Percentiles rank a stretch among this genome's conserved stretches.
These are phyloP conservation scores for Sialia sialis DNA, from an alignment of 2,113 vertebrate genomes.

Conservation along the genomic window DNA sequence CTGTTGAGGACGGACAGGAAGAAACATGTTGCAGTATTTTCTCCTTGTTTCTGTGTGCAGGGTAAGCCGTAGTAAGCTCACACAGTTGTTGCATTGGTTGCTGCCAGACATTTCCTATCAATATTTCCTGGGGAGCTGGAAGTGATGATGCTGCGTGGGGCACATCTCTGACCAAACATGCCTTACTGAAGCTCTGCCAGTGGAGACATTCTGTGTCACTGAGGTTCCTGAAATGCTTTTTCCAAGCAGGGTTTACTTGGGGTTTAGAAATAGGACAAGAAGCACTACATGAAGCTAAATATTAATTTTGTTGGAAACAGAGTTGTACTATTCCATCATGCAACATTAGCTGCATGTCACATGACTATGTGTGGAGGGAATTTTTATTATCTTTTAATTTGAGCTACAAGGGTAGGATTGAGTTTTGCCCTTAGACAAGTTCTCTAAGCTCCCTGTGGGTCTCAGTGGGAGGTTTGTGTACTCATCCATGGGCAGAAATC, in stretches of 20 bases:
- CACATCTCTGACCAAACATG: not conserved
- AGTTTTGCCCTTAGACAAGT: not conserved
- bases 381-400: conserved; percentile 25
- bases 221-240: not conserved
- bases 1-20: not conserved
- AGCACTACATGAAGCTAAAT: not conserved
- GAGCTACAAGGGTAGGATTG: not conserved
- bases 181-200: not conserved
- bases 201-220: not conserved
- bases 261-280: not conserved
- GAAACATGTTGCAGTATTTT: not conserved
- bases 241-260: not conserved
- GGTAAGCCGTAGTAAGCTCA: not conserved
- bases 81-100: not conserved
- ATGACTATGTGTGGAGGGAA: not conserved
- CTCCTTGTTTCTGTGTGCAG: not conserved
- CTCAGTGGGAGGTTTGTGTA: not conserved
- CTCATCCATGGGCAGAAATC: not conserved
- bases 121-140: not conserved
- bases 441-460: not conserved
- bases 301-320: not conserved
- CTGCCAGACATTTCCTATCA: not conserved
- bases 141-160: fast-evolving
- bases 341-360: not conserved
- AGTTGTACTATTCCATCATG: not conserved